Evolutionary conservation across 2,797 vertebrate genomes (phyloP).

Genomic region (Phalloptychus januarius): DNA sequence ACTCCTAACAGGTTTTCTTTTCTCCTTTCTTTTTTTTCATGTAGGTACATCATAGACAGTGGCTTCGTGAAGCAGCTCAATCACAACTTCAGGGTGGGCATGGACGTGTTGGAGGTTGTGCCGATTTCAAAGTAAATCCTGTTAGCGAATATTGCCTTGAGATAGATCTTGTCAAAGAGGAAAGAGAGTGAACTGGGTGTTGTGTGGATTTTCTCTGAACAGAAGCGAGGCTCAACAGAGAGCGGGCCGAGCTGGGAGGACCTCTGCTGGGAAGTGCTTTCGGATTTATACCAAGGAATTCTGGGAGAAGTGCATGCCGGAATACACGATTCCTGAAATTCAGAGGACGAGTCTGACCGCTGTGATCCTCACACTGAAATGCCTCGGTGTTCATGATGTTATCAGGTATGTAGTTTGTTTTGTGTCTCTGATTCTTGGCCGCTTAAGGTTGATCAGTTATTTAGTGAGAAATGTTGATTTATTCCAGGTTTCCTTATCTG

Average conservation of each 20-base stretch:
- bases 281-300: constrained; percentile 90
- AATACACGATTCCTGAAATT: constrained; percentile 95
- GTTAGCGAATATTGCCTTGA: not conserved
- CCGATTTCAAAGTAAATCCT: constrained; percentile 95
- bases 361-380: constrained; percentile 95
- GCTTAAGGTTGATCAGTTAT: not conserved
- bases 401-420: constrained; percentile 83
- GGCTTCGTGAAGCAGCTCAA: constrained; percentile 98
- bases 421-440: not conserved
- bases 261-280: constrained; percentile 91
- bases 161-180: not conserved
- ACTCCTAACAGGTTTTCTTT: not conserved
- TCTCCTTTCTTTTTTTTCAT: constrained; percentile 3
- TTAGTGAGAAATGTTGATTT: not conserved
- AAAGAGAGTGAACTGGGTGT: constrained; percentile 12
- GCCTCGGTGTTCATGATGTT: constrained; percentile 94
- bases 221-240: constrained; percentile 95
- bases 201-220: constrained; percentile 29
- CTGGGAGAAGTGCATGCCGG: constrained; percentile 95
- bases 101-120: constrained; percentile 96
- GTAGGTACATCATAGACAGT: constrained; percentile 94
- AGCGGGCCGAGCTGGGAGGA: constrained; percentile 92
- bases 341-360: constrained; percentile 92
- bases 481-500: constrained; percentile 91
- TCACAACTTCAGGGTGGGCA: constrained; percentile 92